Base-by-base conservation (phyloP, 2,797 vertebrate genomes). In the Sylvilagus floridanus region DNA sequence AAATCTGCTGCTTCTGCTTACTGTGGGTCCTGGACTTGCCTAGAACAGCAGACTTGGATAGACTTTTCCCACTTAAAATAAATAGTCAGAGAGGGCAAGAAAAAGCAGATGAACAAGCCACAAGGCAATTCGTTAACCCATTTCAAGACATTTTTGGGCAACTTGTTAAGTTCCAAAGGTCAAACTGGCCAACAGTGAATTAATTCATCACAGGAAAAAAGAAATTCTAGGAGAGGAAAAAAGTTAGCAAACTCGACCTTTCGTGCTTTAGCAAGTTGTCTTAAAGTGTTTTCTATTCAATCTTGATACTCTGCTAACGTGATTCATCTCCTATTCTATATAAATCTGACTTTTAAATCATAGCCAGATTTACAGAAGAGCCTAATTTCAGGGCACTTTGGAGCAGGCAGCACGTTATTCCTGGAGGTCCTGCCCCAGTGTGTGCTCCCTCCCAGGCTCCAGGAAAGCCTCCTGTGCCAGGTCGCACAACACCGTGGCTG, bases 101-200 rank as follows among this genome's bases (percentile, higher is more conserved):
- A 96, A 91, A 97, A 96, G 92, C 62, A 47, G 95, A 78, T n/a
- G 69, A 89, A 96, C 91, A 94, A 97, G 94, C 85, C 78, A 62
- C 78, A 69, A 82, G n/a, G 84, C 92, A 91, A 94, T 91, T 96
- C 90, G 93, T 96, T 95, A 97, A 93, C 92, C 92, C 88, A 60
- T 92, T 95, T 92, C 60, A 94, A 96, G 94, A 86, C 83, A 93
- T 94, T 94, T 94, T 97, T 96, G 97, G 96, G 91, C 95, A 96
- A 93, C 95, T 96, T 96, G 88, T 96, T 97, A 93, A 97, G 96
- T 96, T 97, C 97, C 96, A 96, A 97, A 98, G 98, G 97, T 98
- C 97, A 94, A 86, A 90, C 88, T 95, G 92, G 86, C 96, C 92
- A 94, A 71, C 76, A 54, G 93, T 95, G 98, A 98, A 97, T 98